phyloP scores from a whole-genome alignment of 2,797 vertebrate genomes.

The Microhierax caerulescens region DNA sequence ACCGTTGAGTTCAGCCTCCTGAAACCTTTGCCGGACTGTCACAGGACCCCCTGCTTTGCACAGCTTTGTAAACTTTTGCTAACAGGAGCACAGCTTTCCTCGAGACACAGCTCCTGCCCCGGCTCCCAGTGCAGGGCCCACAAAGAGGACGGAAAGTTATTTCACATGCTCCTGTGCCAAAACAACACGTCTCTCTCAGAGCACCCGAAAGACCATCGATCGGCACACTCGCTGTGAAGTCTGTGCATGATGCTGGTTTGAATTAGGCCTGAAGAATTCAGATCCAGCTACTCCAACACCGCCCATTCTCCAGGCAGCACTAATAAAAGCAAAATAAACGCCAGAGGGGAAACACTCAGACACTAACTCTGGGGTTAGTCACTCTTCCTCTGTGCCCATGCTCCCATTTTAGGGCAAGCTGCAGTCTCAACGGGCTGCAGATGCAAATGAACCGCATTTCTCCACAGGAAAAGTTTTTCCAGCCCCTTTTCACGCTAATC shows the following conservation, averaged over 20 bases:
- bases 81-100: neutral
- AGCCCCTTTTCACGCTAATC: neutral
- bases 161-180: neutral
- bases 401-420: neutral
- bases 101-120: neutral
- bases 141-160: neutral
- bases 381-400: neutral
- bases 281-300: neutral
- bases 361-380: neutral
- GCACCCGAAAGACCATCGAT: rapidly evolving
- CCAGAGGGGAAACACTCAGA: neutral
- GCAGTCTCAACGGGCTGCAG: neutral
- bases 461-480: neutral
- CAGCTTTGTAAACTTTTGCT: neutral
- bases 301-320: neutral
- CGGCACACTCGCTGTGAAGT: neutral
- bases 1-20: neutral
- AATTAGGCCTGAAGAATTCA: neutral
- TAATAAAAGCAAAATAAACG: neutral
- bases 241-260: neutral
- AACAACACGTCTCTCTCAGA: neutral
- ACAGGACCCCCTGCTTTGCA: neutral
- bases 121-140: rapidly evolving
- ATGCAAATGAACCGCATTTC: rapidly evolving
- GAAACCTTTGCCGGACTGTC: rapidly evolving